Evolutionary conservation across 2,888 invertebrate genomes (phyloP).

Genomic region (Nomada fabriciana): DNA sequence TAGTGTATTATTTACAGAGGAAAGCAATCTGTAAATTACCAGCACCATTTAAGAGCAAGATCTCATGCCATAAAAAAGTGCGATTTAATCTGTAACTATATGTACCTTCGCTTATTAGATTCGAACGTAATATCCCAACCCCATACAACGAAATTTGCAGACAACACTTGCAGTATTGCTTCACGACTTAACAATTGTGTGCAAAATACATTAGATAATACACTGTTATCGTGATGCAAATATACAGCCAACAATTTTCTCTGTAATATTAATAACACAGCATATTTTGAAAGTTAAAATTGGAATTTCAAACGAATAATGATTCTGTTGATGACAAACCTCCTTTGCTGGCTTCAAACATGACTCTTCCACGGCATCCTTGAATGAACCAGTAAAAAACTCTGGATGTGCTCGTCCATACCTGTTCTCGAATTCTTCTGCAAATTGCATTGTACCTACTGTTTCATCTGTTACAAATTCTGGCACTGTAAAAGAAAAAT

Average conservation of each 20-base stretch:
- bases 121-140: slow-evolving; percentile 98
- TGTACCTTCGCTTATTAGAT: slow-evolving; percentile 92
- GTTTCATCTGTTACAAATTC: slow-evolving; percentile 94
- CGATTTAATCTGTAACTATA: slow-evolving; percentile 46
- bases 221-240: slow-evolving; percentile 97
- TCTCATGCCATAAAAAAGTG: slow-evolving; percentile 10
- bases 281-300: background rate
- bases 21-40: slow-evolving; percentile 87
- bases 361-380: slow-evolving; percentile 95
- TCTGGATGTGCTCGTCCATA: slow-evolving; percentile 95
- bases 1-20: slow-evolving; percentile 90
- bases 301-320: background rate
- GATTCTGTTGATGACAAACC: slow-evolving; percentile 81
- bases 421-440: slow-evolving; percentile 92
- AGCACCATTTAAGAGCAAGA: background rate
- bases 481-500: slow-evolving; percentile 88
- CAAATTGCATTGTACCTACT: slow-evolving; percentile 93
- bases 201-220: slow-evolving; percentile 98
- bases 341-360: slow-evolving; percentile 95
- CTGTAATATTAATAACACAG: slow-evolving; percentile 86
- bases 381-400: slow-evolving; percentile 96
- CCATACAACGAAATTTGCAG: slow-evolving; percentile 96
- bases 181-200: slow-evolving; percentile 96
- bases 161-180: slow-evolving; percentile 94
- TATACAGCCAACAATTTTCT: slow-evolving; percentile 97